Percentiles rank a stretch among this genome's conserved stretches.
Conservation (phyloP, 2,113 vertebrate species). For the Archocentrus centrarchus region DNA sequence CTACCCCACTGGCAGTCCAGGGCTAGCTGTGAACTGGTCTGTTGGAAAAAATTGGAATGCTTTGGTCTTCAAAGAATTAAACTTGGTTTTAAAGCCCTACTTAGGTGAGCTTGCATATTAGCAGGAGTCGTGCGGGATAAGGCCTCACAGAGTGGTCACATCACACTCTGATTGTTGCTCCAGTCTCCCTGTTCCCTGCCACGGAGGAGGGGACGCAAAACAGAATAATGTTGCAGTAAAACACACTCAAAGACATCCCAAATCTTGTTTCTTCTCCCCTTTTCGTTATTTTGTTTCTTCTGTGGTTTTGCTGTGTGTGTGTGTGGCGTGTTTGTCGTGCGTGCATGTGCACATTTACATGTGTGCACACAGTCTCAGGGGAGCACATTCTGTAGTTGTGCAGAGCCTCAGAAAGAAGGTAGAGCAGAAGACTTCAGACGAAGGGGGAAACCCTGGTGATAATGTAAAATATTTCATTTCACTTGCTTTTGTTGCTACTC, state of each 20-base stretch:
- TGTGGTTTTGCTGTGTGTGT: constrained; percentile 25
- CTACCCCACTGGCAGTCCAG: constrained; percentile 95
- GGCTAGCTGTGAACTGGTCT: constrained; percentile 99
- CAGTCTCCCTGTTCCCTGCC: constrained; percentile 65
- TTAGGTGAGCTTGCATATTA: constrained; percentile 96
- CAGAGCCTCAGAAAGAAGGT: constrained; percentile 54
- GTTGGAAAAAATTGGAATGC: constrained; percentile 97
- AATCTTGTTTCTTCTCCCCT: constrained; percentile 73
- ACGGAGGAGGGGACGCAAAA: constrained; percentile 51
- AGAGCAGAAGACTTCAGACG: constrained; percentile 64
- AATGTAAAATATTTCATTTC: constrained; percentile 76
- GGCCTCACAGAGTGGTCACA: constrained; percentile 84
- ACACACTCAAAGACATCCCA: constrained; percentile 72
- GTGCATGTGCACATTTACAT: constrained; percentile 56
- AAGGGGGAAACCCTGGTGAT: constrained; percentile 69
- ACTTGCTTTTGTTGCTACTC: constrained; percentile 56
- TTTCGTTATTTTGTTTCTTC: constrained; percentile 57
- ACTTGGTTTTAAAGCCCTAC: constrained; percentile 97
- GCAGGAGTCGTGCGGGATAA: constrained; percentile 87
- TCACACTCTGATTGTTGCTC: constrained; percentile 79
- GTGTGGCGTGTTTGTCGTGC: constrained; percentile 22
- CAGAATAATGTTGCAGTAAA: constrained; percentile 72
- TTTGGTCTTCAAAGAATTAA: constrained; percentile 99
- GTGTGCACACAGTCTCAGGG: constrained; percentile 52
- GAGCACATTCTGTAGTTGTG: constrained; percentile 55